Conservation (phyloP, 2,888 invertebrate genomes). For the Argyresthia albistria region DNA sequence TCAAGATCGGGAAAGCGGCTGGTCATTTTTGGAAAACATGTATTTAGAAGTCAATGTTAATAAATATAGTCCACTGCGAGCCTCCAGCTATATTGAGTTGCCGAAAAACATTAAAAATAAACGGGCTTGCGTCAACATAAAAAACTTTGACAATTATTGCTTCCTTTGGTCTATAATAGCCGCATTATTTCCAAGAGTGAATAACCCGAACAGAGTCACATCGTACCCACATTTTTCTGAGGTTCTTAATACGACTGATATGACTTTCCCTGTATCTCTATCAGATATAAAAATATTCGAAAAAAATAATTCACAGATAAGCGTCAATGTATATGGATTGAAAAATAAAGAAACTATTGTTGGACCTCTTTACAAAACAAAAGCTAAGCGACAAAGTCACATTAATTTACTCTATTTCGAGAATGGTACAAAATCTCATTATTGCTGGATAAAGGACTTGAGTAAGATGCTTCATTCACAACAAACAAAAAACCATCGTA, state of each 20-base stretch:
- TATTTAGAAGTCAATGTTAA: not conserved
- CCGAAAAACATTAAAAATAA: not conserved
- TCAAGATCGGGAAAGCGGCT: not conserved
- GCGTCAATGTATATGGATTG: not conserved
- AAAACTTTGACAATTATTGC: not conserved
- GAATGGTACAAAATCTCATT: constrained; percentile 10
- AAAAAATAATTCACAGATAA: not conserved
- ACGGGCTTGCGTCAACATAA: not conserved
- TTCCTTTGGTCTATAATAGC: not conserved
- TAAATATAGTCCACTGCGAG: not conserved
- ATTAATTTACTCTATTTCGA: constrained; percentile 9
- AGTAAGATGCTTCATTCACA: constrained; percentile 11
- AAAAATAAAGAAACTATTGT: not conserved
- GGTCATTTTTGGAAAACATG: not conserved
- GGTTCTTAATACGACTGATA: not conserved
- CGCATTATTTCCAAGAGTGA: not conserved
- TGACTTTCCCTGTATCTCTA: not conserved
- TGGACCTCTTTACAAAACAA: not conserved
- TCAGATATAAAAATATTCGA: not conserved
- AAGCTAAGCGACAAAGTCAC: constrained; percentile 9
- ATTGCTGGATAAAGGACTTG: constrained; percentile 15
- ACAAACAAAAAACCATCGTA: constrained; percentile 8
- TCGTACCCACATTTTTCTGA: not conserved
- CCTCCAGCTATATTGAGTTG: not conserved
- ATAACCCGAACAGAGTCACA: not conserved